Conservation (phyloP, 2,888 invertebrate genomes). For the Meta bourneti region DNA sequence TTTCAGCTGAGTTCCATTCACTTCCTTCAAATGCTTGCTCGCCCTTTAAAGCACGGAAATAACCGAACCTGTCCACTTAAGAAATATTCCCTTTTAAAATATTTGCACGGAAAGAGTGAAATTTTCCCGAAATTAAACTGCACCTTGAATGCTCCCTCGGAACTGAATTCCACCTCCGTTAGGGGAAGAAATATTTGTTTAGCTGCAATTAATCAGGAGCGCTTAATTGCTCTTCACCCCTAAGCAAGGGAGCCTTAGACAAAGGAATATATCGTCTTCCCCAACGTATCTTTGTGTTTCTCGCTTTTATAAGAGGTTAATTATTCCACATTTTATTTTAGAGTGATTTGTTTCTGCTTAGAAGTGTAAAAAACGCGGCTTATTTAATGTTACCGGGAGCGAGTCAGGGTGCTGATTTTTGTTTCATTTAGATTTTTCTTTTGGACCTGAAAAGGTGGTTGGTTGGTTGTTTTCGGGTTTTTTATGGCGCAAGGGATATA, state of each 20-base stretch:
- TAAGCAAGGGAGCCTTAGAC: neutral
- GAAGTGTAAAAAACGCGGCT: neutral
- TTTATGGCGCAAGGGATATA: too few relatives aligned
- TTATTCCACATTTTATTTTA: conserved; percentile 12
- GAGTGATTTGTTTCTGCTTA: neutral
- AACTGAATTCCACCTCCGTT: neutral
- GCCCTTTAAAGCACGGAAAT: too few relatives aligned
- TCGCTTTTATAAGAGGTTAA: neutral
- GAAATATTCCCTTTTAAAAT: conserved; percentile 12
- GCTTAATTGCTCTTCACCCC: conserved; percentile 14
- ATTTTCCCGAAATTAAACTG: conserved; percentile 17
- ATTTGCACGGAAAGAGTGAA: neutral
- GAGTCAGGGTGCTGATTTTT: too few relatives aligned
- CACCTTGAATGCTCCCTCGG: neutral
- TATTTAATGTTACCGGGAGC: neutral
- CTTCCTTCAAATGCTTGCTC: too few relatives aligned
- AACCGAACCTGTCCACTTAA: neutral
- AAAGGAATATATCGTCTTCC: conserved; percentile 13
- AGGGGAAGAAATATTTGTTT: conserved; percentile 36
- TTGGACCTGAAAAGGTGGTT: too few relatives aligned
- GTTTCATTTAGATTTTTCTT: too few relatives aligned
- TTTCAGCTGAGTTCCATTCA: too few relatives aligned
- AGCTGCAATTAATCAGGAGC: conserved; percentile 28
- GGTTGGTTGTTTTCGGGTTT: too few relatives aligned
- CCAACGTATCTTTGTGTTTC: neutral